Evolutionary conservation across 1,140 invertebrate species (phyloP).

Genomic region (Eumaeus atala): DNA sequence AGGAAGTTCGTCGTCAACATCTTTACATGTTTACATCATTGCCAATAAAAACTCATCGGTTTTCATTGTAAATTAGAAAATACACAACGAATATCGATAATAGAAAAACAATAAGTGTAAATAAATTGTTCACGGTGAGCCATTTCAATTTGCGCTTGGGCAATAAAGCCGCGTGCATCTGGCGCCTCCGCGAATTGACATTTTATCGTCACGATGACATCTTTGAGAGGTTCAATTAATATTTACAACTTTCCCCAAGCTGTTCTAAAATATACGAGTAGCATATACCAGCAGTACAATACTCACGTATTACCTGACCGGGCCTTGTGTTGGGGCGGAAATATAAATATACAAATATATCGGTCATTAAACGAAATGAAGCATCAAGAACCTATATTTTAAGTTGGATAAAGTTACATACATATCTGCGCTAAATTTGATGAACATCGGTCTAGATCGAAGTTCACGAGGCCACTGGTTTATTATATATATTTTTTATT

Average conservation of each 20-base stretch:
- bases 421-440: no score
- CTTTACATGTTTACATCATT: no score
- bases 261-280: slow-evolving; percentile 1
- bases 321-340: no score
- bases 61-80: slow-evolving; percentile 2
- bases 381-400: no score
- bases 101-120: slow-evolving; percentile 61
- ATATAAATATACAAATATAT: no score
- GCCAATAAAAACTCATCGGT: not conserved
- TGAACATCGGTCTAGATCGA: no score
- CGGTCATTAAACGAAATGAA: no score
- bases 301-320: not conserved
- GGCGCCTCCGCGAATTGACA: slow-evolving; percentile 62
- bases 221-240: slow-evolving; percentile 55
- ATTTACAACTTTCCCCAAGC: slow-evolving; percentile 37
- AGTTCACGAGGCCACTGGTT: no score
- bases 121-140: slow-evolving; percentile 41
- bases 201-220: slow-evolving; percentile 63
- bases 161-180: slow-evolving; percentile 63
- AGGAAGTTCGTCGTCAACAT: no score
- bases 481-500: no score
- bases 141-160: slow-evolving; percentile 56
- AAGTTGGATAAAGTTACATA: no score
- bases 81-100: slow-evolving; percentile 38
- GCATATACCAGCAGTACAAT: not conserved